Percentiles rank a stretch among this genome's conserved stretches.
Evolutionary conservation across 2,797 vertebrate species (phyloP).

Genomic region (Adrianichthys oophorus): DNA sequence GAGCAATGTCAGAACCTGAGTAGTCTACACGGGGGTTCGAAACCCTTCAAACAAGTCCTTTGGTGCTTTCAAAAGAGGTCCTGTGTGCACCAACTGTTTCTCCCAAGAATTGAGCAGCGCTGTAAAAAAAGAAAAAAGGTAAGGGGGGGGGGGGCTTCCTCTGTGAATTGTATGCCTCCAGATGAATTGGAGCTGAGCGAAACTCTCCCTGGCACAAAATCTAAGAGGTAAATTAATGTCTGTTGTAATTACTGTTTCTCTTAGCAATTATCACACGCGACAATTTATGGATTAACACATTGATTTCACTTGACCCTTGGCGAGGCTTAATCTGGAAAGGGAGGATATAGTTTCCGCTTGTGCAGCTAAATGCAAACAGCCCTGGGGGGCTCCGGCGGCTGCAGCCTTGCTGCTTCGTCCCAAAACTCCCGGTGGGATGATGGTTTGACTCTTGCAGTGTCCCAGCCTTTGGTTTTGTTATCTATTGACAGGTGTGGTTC

Average conservation of each 20-base stretch:
- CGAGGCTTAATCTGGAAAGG: slow-evolving; percentile 66
- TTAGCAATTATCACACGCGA: slow-evolving; percentile 75
- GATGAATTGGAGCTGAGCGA: slow-evolving; percentile 59
- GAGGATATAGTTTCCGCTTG: slow-evolving; percentile 59
- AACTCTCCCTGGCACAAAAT: slow-evolving; percentile 71
- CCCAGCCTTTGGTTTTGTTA: slow-evolving; percentile 54
- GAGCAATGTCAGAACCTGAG: slow-evolving; percentile 65
- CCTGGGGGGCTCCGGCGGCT: slow-evolving; percentile 37
- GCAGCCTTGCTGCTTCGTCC: slow-evolving; percentile 57
- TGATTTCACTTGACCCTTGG: slow-evolving; percentile 79
- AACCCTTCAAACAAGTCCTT: slow-evolving; percentile 61
- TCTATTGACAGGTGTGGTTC: slow-evolving; percentile 40
- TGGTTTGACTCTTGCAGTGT: slow-evolving; percentile 43
- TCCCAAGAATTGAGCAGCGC: slow-evolving; percentile 46
- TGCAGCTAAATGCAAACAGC: slow-evolving; percentile 62
- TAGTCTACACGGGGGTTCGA: slow-evolving; percentile 59
- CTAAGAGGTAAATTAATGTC: slow-evolving; percentile 78
- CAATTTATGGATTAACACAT: slow-evolving; percentile 82
- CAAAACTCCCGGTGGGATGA: slow-evolving; percentile 58
- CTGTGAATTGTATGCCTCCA: slow-evolving; percentile 63
- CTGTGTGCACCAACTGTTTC: slow-evolving; percentile 58
- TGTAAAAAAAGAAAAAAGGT: slow-evolving; percentile 38
- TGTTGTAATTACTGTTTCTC: slow-evolving; percentile 79
- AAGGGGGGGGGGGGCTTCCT: slow-evolving; percentile 56
- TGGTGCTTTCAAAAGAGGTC: slow-evolving; percentile 51